These are phyloP conservation scores for Akabosia matsudoensis DNA, from an alignment of 1,140 invertebrate species.

Conservation along the genomic window DNA sequence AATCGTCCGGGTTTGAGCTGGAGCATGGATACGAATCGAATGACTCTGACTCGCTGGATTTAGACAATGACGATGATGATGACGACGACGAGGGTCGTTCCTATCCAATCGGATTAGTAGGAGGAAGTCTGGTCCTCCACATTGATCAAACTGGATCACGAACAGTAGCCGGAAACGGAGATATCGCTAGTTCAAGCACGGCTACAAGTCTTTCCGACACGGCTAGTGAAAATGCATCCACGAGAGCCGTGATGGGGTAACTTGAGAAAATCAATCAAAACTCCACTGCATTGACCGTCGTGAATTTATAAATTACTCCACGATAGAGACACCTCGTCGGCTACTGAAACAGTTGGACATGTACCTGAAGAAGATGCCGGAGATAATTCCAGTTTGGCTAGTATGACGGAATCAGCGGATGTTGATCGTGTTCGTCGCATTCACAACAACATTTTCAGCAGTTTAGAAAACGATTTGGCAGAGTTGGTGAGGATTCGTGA, in stretches of 20 bases:
- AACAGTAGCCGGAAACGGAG: background rate
- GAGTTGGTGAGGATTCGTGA: background rate
- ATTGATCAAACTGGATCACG: slow-evolving; percentile 8
- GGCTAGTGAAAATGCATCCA: background rate
- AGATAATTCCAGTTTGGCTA: background rate
- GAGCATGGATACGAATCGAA: background rate
- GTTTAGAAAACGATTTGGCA: background rate
- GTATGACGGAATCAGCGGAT: background rate
- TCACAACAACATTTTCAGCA: background rate
- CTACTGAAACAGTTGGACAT: background rate
- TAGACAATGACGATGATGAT: background rate
- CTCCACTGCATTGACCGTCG: too few relatives aligned
- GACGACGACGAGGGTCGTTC: background rate
- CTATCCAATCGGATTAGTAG: background rate
- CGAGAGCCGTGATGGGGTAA: background rate
- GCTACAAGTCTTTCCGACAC: background rate
- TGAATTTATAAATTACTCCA: too few relatives aligned
- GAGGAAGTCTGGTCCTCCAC: background rate
- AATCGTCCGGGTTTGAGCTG: background rate
- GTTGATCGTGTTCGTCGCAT: slow-evolving; percentile 1
- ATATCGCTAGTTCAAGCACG: background rate
- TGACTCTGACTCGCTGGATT: background rate
- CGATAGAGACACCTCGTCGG: background rate
- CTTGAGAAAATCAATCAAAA: background rate
- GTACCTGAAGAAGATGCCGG: background rate